These are phyloP conservation scores for Vulpes ferrilata DNA, from an alignment of 2,113 vertebrate genomes.

Conservation along the genomic window DNA sequence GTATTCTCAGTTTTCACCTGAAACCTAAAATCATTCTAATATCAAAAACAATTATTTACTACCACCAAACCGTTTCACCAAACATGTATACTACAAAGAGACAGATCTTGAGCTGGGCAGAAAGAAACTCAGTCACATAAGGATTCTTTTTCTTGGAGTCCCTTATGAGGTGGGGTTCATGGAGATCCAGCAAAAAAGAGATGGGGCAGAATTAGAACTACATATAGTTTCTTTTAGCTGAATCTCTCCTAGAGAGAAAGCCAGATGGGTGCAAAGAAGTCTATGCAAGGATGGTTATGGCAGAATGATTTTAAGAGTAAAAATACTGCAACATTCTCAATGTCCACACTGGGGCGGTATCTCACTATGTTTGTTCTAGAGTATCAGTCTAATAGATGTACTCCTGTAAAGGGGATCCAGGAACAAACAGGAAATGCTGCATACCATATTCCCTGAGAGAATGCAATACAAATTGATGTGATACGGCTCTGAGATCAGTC, in stretches of 20 bases:
- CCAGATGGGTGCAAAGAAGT: background rate
- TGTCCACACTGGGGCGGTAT: constrained; percentile 63
- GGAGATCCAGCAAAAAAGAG: background rate
- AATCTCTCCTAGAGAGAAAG: background rate
- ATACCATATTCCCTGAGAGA: background rate
- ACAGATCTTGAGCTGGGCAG: background rate
- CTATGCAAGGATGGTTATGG: background rate
- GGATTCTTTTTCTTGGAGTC: background rate
- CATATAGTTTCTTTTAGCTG: constrained; percentile 27
- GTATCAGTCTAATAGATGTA: background rate
- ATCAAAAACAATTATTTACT: background rate
- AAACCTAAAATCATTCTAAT: background rate
- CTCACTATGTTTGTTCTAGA: constrained; percentile 15
- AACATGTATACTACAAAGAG: background rate
- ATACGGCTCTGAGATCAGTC: constrained; percentile 13
- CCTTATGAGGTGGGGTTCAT: background rate
- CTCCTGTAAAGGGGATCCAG: background rate
- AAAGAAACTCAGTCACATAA: background rate
- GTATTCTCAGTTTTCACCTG: background rate
- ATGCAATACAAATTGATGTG: background rate
- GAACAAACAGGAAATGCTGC: constrained; percentile 29
- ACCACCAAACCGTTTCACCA: background rate
- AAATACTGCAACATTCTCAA: constrained; percentile 39
- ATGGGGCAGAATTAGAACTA: background rate
- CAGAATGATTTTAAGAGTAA: background rate